phyloP scores from a whole-genome alignment of 2,888 invertebrate genomes.

The Aleiodes testaceus region DNA sequence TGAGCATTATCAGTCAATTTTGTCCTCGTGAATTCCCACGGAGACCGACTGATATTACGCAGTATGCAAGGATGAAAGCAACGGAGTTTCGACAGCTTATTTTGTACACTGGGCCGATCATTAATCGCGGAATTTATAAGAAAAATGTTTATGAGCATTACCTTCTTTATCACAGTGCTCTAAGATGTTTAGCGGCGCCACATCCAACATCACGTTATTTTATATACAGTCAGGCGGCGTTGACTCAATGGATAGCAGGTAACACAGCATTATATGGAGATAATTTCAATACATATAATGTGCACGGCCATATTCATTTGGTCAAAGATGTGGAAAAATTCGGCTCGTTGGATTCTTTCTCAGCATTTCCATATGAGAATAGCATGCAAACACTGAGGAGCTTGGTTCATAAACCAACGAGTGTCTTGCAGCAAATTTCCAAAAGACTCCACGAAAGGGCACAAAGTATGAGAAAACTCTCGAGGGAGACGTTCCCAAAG shows the following conservation, averaged over 20 bases:
- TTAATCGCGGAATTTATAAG: conserved; percentile 5
- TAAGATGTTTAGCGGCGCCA: background rate
- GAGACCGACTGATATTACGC: background rate
- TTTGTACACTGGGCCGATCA: conserved; percentile 8
- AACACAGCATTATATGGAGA: background rate
- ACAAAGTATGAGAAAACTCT: background rate
- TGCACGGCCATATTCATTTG: background rate
- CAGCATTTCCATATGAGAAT: conserved; percentile 1
- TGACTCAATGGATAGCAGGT: background rate
- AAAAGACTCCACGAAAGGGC: background rate
- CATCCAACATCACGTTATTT: background rate
- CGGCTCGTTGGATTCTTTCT: background rate
- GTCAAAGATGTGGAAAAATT: background rate
- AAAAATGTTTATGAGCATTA: conserved; percentile 9
- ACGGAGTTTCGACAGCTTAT: background rate
- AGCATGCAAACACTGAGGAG: background rate
- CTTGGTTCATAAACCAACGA: no score
- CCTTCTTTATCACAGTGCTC: background rate
- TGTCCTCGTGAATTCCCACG: background rate
- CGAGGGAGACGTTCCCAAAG: no score
- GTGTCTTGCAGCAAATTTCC: background rate
- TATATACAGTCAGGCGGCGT: background rate
- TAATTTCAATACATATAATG: background rate
- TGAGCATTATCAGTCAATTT: background rate
- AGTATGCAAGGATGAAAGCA: background rate